phyloP scores from a whole-genome alignment of 2,797 vertebrate species.

The Lophotriccus pileatus region DNA sequence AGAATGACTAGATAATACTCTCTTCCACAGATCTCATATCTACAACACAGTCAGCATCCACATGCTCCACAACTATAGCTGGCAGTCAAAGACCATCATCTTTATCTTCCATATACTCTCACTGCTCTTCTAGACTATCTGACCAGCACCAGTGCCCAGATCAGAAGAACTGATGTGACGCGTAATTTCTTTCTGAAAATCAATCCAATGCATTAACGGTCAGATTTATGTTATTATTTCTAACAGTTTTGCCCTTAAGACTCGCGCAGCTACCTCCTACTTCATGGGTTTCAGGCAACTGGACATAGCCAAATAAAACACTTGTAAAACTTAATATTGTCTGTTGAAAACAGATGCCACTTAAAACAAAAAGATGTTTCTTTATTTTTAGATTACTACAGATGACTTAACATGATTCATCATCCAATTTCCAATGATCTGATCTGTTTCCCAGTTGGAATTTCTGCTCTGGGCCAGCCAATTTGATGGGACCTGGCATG shows the following conservation, averaged over 20 bases:
- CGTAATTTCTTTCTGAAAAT: background rate
- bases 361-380: background rate
- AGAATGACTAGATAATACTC: background rate
- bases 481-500: background rate
- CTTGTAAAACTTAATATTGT: background rate
- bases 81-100: background rate
- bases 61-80: background rate
- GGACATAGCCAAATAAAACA: background rate
- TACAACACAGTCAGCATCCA: background rate
- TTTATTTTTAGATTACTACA: background rate
- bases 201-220: background rate
- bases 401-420: background rate
- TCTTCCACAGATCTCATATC: background rate
- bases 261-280: background rate
- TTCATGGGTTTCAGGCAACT: background rate
- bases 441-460: background rate
- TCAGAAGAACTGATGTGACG: background rate
- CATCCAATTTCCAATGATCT: background rate
- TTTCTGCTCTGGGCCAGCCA: background rate
- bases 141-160: background rate
- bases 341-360: background rate
- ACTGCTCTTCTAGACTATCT: background rate
- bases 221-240: background rate
- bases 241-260: background rate
- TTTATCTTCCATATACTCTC: background rate